Base-by-base conservation (phyloP, 1,140 invertebrate species). In the Lepidostoma basale region DNA sequence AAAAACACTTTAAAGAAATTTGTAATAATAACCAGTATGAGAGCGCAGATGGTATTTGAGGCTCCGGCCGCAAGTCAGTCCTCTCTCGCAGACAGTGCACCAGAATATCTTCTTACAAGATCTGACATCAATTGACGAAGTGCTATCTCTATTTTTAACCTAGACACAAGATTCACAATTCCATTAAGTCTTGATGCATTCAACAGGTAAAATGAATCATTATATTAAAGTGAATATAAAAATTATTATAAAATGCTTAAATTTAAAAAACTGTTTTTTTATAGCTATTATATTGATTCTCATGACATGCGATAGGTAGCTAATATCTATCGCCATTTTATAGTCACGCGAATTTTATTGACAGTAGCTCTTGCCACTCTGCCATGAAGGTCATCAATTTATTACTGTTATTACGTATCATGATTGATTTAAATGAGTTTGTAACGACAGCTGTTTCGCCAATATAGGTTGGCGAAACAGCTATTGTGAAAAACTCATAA, bases 11-110 rank as follows among this genome's bases (percentile, higher is more conserved):
- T 26, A 62, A 39, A 68, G 16, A 36, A 25, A 54, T 52, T 62
- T n/a, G n/a, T n/a, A n/a, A n/a, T n/a, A n/a, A n/a, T n/a, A n/a
- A 70, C 69, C 69, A 42, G 63, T 67, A 36, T 70, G 69, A 14
- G 69, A 70, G 30, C 69, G 23, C 6, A 70, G 52, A 33, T 70
- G 69, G 18, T 70, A 70, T 44, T 56, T 49, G 14, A 70, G 39
- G 36, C 62, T 66, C 36, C 56, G 52, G 2, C 56, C 28, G 59
- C 45, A 59, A 28, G 70, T 70, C 16, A 74, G 47, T 49, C 73
- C 67, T 8, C 44, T 40, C 22, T 68, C 47, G 40, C 70, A 74
- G 16, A 62, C 58, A 33, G 63, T 49, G 26, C 71, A 73, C 25
- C 33, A 39, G 8, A 67, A 42, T 12, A 67, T 60, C 58, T 45